A percentile compares a stretch with the other conserved stretches of the same genome.
Conservation (phyloP, 2,888 invertebrate genomes). For the Andrena dorsata region DNA sequence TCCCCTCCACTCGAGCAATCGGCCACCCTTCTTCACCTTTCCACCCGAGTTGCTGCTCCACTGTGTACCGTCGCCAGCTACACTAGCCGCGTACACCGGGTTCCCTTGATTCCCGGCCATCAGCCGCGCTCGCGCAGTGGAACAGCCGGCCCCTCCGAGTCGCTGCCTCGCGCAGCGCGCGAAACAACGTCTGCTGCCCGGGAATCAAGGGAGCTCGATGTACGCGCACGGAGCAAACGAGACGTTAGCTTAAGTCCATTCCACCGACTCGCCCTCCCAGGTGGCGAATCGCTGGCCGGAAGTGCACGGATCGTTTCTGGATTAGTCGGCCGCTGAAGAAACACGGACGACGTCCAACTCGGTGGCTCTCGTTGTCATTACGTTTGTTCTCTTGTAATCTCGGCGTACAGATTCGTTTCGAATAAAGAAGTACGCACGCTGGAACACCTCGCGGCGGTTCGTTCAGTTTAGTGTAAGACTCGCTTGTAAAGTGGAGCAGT, state of each 20-base stretch:
- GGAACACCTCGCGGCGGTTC: not conserved
- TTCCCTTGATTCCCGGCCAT: no score
- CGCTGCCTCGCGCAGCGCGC: no score
- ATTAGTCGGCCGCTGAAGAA: conserved; percentile 63
- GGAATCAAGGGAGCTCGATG: not conserved
- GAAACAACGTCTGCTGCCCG: no score
- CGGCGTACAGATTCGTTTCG: conserved; percentile 3
- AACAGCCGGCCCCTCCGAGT: no score
- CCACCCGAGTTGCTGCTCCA: conserved; percentile 21
- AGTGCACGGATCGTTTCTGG: conserved; percentile 72
- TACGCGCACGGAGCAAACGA: conserved; percentile 55
- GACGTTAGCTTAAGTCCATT: conserved; percentile 69
- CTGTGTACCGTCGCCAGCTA: conserved; percentile 33
- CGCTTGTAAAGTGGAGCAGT: no score
- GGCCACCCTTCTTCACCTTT: conserved; percentile 45
- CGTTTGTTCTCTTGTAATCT: conserved; percentile 5
- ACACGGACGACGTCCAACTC: conserved; percentile 32
- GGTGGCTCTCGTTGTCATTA: conserved; percentile 28
- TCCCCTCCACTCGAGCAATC: conserved; percentile 44
- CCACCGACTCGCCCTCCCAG: conserved; percentile 68
- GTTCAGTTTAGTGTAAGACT: no score
- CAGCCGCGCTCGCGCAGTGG: no score
- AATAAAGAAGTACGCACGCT: not conserved
- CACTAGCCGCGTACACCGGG: not conserved
- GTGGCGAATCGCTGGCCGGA: conserved; percentile 68